These are phyloP conservation scores for Danio choprae DNA, from an alignment of 2,797 vertebrate genomes.

Conservation along the genomic window DNA sequence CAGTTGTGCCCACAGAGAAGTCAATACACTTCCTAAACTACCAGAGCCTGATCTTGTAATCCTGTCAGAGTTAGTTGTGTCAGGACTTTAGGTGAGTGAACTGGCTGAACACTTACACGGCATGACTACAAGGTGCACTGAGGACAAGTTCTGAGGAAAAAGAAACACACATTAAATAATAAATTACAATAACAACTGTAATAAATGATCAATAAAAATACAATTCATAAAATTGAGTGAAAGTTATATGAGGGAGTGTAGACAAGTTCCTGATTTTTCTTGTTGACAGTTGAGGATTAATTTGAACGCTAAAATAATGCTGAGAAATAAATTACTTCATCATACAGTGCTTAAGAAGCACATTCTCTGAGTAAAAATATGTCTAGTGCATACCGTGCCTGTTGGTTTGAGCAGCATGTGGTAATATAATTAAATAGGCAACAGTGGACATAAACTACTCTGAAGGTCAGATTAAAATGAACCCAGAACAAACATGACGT, in stretches of 20 bases:
- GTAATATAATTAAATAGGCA: slow-evolving; percentile 79
- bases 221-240: neutral
- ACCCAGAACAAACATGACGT: neutral
- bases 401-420: slow-evolving; percentile 76
- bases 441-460: slow-evolving; percentile 81
- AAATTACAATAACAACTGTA: neutral
- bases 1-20: slow-evolving; percentile 24
- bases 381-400: slow-evolving; percentile 68
- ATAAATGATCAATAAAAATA: neutral
- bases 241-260: neutral
- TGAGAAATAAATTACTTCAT: neutral
- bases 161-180: neutral
- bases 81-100: neutral
- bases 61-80: slow-evolving; percentile 17
- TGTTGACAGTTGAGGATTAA: slow-evolving; percentile 65
- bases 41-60: slow-evolving; percentile 26
- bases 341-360: neutral
- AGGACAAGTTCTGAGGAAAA: neutral
- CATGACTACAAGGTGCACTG: neutral
- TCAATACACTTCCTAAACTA: neutral
- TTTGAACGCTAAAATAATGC: neutral
- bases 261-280: slow-evolving; percentile 65
- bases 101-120: neutral
- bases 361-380: neutral
- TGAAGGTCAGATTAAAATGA: slow-evolving; percentile 64